Conservation (phyloP, 2,113 vertebrate species). For the Centrocercus urophasianus region DNA sequence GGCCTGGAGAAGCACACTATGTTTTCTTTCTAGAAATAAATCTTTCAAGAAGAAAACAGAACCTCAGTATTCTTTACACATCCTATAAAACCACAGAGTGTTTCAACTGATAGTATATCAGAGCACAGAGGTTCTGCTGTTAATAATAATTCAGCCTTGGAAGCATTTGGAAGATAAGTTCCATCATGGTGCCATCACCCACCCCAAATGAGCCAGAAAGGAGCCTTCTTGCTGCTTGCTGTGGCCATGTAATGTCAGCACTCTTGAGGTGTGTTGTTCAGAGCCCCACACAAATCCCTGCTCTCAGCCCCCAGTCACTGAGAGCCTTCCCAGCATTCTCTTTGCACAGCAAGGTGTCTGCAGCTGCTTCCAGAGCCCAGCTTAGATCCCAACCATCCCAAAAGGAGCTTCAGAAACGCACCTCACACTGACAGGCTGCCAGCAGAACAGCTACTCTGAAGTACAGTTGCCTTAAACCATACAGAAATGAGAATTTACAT, state of each 20-base stretch:
- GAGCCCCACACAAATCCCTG: neutral
- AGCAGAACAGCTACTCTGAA: neutral
- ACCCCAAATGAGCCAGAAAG: neutral
- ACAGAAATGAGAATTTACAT: neutral
- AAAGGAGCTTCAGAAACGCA: neutral
- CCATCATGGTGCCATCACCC: neutral
- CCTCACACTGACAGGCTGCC: neutral
- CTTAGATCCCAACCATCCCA: neutral
- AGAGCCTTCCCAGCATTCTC: neutral
- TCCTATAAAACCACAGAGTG: neutral
- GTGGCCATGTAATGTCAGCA: neutral
- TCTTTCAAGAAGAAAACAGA: neutral
- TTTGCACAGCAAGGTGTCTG: neutral
- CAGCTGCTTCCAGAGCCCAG: neutral
- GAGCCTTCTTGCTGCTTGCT: neutral
- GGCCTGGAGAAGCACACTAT: neutral
- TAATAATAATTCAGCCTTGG: neutral
- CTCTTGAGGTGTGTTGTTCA: neutral
- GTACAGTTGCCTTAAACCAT: neutral
- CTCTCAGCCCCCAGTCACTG: neutral
- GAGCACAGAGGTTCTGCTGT: neutral
- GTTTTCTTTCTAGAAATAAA: neutral
- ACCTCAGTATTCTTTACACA: neutral
- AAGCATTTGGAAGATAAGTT: neutral
- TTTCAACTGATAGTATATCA: neutral